These are phyloP conservation scores for Lymantria dispar DNA, from an alignment of 2,888 invertebrate species.

Conservation along the genomic window DNA sequence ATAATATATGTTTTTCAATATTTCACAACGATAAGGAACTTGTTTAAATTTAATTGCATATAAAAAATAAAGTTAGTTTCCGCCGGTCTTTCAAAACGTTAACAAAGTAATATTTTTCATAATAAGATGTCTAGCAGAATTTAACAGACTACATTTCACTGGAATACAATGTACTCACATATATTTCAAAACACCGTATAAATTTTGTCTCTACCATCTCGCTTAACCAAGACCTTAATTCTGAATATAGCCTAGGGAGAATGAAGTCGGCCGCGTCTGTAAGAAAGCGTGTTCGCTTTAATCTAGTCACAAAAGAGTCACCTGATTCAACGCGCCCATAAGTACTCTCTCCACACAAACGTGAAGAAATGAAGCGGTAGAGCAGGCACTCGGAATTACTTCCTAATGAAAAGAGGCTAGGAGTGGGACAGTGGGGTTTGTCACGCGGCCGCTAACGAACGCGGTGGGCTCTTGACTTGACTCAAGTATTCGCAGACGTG, in stretches of 20 bases:
- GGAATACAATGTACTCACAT: constrained; percentile 14
- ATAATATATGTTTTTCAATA: no score
- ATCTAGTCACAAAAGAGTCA: constrained; percentile 81
- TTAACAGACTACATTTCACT: constrained; percentile 3
- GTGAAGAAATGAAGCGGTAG: constrained; percentile 79
- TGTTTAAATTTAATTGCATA: no score
- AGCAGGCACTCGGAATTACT: constrained; percentile 79
- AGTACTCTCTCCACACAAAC: constrained; percentile 71
- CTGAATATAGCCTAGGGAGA: constrained; percentile 68
- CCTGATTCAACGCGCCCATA: constrained; percentile 74
- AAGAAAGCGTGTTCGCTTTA: constrained; percentile 78
- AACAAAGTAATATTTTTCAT: neutral
- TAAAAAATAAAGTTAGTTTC: no score
- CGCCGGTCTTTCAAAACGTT: no score
- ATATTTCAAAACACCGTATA: constrained; percentile 28
- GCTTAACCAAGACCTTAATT: constrained; percentile 57
- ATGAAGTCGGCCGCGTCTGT: constrained; percentile 46
- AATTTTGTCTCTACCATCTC: constrained; percentile 31
- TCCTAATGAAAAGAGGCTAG: constrained; percentile 80
- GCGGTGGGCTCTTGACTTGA: constrained; percentile 61
- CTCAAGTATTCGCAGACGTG: constrained; percentile 58
- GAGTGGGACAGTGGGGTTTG: constrained; percentile 69
- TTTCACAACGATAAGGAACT: no score
- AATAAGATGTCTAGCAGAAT: neutral
- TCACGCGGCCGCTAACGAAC: constrained; percentile 79